Conservation (phyloP, 2,888 invertebrate species). For the Clitarchus hookeri region DNA sequence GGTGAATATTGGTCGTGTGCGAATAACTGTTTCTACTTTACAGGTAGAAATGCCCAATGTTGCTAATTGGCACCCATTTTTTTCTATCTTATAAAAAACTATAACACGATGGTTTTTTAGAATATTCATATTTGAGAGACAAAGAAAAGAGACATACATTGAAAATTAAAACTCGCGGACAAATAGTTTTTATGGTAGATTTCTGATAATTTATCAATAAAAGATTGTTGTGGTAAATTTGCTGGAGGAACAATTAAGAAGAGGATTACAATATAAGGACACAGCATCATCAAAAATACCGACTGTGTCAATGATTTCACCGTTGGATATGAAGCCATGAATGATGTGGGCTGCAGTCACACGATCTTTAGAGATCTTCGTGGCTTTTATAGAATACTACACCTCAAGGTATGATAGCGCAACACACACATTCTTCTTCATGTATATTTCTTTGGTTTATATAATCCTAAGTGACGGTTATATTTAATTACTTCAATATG, state of each 20-base stretch:
- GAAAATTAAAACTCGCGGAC: background rate
- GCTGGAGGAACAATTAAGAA: background rate
- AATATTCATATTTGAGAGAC: background rate
- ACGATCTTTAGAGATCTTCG: conserved; percentile 78
- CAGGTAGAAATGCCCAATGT: too few relatives aligned
- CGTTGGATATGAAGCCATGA: conserved; percentile 54
- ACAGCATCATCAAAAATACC: background rate
- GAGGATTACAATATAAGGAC: background rate
- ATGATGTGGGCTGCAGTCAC: conserved; percentile 81
- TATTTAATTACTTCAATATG: too few relatives aligned
- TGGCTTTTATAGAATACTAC: conserved; percentile 83
- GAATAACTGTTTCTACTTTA: too few relatives aligned
- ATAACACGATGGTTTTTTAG: too few relatives aligned
- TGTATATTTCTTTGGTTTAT: too few relatives aligned
- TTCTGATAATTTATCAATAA: background rate
- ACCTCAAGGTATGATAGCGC: conserved; percentile 65
- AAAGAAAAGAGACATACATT: background rate
- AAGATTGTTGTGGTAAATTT: background rate
- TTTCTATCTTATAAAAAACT: too few relatives aligned
- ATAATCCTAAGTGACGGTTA: too few relatives aligned
- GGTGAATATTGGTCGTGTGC: too few relatives aligned
- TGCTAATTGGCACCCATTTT: too few relatives aligned
- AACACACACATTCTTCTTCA: too few relatives aligned
- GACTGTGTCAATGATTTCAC: background rate
- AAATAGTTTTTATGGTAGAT: background rate